Conservation (phyloP, 2,888 invertebrate genomes). For the Penaeus monodon region DNA sequence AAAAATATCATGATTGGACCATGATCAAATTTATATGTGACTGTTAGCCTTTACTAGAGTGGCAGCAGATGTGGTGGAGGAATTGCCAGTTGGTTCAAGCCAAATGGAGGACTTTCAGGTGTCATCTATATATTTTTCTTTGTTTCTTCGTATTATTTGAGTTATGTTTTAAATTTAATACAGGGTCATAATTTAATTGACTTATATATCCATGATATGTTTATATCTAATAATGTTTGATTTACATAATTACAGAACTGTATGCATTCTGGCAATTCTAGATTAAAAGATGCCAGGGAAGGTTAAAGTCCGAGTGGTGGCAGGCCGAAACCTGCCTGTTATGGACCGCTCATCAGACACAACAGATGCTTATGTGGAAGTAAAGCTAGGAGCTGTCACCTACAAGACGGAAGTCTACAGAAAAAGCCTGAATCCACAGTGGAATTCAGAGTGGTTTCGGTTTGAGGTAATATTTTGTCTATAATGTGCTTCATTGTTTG, state of each 20-base stretch:
- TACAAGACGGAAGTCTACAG: conserved; percentile 96
- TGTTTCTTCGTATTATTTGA: too few relatives aligned
- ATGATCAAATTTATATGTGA: too few relatives aligned
- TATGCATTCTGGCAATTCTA: conserved; percentile 14
- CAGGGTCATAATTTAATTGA: too few relatives aligned
- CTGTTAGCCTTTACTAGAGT: too few relatives aligned
- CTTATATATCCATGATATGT: neutral
- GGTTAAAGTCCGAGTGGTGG: conserved; percentile 85
- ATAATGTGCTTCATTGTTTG: too few relatives aligned
- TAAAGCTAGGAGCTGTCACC: conserved; percentile 91
- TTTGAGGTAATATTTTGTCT: conserved; percentile 79
- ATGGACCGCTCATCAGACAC: conserved; percentile 97
- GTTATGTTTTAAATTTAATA: too few relatives aligned
- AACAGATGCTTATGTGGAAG: conserved; percentile 97
- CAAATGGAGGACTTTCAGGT: too few relatives aligned
- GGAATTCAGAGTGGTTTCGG: conserved; percentile 97
- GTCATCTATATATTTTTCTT: too few relatives aligned
- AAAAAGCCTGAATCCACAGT: conserved; percentile 94
- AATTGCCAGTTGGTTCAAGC: too few relatives aligned
- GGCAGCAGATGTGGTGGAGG: too few relatives aligned
- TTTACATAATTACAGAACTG: neutral
- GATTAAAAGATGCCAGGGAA: conserved; percentile 81
- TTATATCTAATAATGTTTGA: neutral
- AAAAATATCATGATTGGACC: too few relatives aligned
- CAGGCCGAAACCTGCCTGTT: conserved; percentile 93